A percentile compares a stretch with the other conserved stretches of the same genome.
Conservation (phyloP, 53 echinoderm and acorn worm genomes). For the Paracentrotus lividus region DNA sequence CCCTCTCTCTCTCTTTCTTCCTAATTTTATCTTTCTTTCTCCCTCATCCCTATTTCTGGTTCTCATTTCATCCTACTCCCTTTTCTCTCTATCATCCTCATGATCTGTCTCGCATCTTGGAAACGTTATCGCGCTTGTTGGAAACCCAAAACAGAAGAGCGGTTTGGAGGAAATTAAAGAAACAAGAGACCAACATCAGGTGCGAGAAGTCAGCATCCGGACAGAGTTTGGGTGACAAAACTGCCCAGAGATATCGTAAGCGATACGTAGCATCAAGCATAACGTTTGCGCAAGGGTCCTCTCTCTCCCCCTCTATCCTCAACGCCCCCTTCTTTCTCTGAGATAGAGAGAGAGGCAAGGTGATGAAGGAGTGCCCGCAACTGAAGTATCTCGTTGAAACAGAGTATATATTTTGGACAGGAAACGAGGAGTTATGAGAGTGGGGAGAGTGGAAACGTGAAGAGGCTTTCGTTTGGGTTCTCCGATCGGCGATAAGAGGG, state of each 20-base stretch:
- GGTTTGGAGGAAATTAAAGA: slow-evolving; percentile 52
- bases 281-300: slow-evolving; percentile 62
- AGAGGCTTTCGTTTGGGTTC: slow-evolving; percentile 70
- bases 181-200: slow-evolving; percentile 38
- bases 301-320: neutral
- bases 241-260: slow-evolving; percentile 59
- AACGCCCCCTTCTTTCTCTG: neutral
- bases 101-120: slow-evolving; percentile 10
- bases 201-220: slow-evolving; percentile 60
- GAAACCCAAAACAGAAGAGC: slow-evolving; percentile 35
- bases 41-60: neutral
- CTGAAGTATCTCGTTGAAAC: slow-evolving; percentile 70
- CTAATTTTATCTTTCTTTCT: neutral
- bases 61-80: neutral
- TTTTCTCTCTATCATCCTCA: neutral
- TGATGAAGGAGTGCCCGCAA: slow-evolving; percentile 51
- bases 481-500: slow-evolving; percentile 61
- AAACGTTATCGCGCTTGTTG: slow-evolving; percentile 6
- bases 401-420: slow-evolving; percentile 71
- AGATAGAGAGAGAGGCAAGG: slow-evolving; percentile 32
- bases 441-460: slow-evolving; percentile 65
- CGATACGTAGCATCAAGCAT: slow-evolving; percentile 44
- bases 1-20: neutral
- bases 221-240: slow-evolving; percentile 63
- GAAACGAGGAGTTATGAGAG: slow-evolving; percentile 72